phyloP scores from a whole-genome alignment of 2,113 vertebrate genomes.

The Pelvicachromis taeniatus region DNA sequence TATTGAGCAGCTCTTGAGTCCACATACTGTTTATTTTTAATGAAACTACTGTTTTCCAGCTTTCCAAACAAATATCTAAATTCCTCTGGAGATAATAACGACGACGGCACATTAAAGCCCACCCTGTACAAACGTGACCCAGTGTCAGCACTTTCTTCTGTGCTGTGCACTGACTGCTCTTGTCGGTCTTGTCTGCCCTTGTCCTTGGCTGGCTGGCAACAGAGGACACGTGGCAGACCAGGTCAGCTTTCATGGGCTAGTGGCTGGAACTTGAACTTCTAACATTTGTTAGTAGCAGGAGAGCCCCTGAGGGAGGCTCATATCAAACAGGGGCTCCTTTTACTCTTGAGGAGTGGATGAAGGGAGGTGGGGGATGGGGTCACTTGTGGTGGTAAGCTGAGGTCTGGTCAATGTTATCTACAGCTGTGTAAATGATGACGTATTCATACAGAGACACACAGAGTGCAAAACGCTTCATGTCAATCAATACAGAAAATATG shows the following conservation, averaged over 20 bases:
- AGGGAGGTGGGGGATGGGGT: constrained; percentile 1
- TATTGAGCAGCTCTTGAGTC: background rate
- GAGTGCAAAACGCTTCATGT: constrained; percentile 22
- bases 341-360: constrained; percentile 27
- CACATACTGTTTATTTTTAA: background rate
- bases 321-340: constrained; percentile 55
- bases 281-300: constrained; percentile 49
- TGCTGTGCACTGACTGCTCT: background rate
- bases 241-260: constrained; percentile 69
- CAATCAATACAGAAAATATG: constrained; percentile 32
- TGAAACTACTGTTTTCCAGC: background rate
- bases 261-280: constrained; percentile 66
- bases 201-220: constrained; percentile 58
- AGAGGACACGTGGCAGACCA: constrained; percentile 61
- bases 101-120: background rate
- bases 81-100: background rate
- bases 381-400: constrained; percentile 11
- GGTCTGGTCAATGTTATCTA: constrained; percentile 13
- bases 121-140: background rate
- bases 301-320: constrained; percentile 54
- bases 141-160: background rate
- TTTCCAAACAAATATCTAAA: background rate
- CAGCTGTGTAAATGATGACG: constrained; percentile 13
- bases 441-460: background rate
- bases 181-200: constrained; percentile 19